These are phyloP conservation scores for Pardalotus punctatus DNA, from an alignment of 2,113 vertebrate genomes.

Conservation along the genomic window DNA sequence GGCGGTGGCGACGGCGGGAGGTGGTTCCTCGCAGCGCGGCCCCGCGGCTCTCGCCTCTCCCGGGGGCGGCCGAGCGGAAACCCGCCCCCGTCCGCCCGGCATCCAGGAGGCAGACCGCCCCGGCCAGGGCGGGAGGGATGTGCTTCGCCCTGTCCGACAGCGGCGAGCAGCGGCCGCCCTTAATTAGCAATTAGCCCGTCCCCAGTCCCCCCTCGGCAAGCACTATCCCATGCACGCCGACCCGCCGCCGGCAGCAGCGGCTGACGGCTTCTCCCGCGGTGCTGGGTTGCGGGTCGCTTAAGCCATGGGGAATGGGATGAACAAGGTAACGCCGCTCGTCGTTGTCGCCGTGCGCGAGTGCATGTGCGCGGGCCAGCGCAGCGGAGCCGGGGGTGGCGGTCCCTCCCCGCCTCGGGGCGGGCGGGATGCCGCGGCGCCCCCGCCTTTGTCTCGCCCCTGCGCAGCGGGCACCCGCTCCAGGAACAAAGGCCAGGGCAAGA, in stretches of 20 bases:
- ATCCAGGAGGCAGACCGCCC: neutral
- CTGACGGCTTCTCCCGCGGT: neutral
- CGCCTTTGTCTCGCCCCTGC: neutral
- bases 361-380: neutral
- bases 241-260: neutral
- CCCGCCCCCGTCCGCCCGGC: neutral
- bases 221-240: neutral
- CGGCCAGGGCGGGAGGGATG: neutral
- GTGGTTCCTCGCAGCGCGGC: neutral
- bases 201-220: neutral
- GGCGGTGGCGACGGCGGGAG: neutral
- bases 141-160: neutral
- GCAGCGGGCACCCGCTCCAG: neutral
- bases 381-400: neutral
- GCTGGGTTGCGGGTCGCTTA: conserved; percentile 13
- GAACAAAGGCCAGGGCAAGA: neutral
- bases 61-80: neutral
- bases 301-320: conserved; percentile 80
- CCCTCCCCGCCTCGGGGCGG: neutral
- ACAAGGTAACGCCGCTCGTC: conserved; percentile 68
- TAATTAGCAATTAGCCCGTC: neutral
- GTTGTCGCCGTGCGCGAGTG: neutral
- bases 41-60: neutral
- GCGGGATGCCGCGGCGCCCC: neutral
- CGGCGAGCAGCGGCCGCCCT: neutral